Conservation (phyloP, 2,113 vertebrate genomes). For the Dipodomys merriami region DNA sequence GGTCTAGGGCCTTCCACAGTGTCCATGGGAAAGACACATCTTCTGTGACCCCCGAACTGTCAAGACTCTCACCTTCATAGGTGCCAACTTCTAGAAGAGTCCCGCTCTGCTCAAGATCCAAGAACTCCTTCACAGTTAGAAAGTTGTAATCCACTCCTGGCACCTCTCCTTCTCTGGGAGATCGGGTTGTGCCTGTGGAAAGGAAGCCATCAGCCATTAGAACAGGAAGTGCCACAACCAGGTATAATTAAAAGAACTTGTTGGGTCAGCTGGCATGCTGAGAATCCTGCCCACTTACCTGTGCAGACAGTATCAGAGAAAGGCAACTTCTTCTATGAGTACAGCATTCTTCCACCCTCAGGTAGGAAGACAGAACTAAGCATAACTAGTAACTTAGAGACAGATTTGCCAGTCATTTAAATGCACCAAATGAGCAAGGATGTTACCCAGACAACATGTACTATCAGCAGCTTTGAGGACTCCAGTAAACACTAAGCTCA, state of each 20-base stretch:
- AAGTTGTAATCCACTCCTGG: slow-evolving; percentile 98
- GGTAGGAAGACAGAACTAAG: background rate
- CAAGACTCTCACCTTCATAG: slow-evolving; percentile 92
- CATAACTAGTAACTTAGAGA: background rate
- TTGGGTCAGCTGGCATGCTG: slow-evolving; percentile 17
- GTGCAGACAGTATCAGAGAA: background rate
- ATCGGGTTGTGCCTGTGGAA: slow-evolving; percentile 95
- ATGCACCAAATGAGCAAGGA: background rate
- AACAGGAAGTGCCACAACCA: slow-evolving; percentile 47
- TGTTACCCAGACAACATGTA: background rate
- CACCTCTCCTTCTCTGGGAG: slow-evolving; percentile 96
- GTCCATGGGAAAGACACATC: background rate
- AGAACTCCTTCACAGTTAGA: slow-evolving; percentile 95
- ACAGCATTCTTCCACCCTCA: background rate
- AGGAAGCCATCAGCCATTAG: background rate
- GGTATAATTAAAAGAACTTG: background rate
- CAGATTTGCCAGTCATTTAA: background rate
- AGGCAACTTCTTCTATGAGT: background rate
- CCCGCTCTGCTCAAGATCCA: slow-evolving; percentile 95
- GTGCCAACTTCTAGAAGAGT: slow-evolving; percentile 98
- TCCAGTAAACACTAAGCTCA: slow-evolving; percentile 40
- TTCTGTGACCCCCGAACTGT: accelerated
- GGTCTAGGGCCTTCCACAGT: no score
- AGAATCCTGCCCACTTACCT: background rate
- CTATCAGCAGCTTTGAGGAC: slow-evolving; percentile 29